phyloP scores from a whole-genome alignment of 92 coral and sea anemone genomes.

The Epizoanthus rinbou region DNA sequence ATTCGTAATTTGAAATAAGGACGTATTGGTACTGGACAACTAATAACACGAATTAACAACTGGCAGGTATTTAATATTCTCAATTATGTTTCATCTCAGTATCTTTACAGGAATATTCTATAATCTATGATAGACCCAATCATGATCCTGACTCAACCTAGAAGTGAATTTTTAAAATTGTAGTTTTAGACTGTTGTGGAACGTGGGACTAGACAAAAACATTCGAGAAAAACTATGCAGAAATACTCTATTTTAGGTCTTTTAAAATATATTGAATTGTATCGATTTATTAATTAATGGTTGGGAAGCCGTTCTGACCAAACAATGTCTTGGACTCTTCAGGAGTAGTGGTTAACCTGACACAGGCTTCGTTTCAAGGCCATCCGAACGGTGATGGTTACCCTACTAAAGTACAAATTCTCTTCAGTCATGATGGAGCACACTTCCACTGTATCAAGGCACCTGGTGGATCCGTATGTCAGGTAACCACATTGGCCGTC shows the following conservation, averaged over 20 bases:
- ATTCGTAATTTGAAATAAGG: too few species aligned
- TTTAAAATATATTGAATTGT: not conserved
- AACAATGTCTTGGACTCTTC: not conserved
- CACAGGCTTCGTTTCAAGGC: not conserved
- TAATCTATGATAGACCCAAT: too few species aligned
- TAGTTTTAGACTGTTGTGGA: too few species aligned
- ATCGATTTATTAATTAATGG: not conserved
- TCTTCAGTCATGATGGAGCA: not conserved
- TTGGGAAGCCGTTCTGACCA: not conserved
- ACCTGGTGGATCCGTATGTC: not conserved
- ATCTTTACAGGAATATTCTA: too few species aligned
- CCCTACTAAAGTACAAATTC: not conserved
- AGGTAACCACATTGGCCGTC: not conserved
- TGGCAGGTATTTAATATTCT: too few species aligned
- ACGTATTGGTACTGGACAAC: too few species aligned
- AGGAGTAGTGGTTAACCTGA: not conserved
- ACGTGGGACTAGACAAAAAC: too few species aligned
- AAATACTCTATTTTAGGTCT: not conserved
- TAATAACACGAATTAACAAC: too few species aligned
- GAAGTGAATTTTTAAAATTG: too few species aligned
- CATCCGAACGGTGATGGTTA: slow-evolving; percentile 10
- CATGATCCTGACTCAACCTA: too few species aligned
- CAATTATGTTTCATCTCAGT: too few species aligned
- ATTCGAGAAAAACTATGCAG: too few species aligned
- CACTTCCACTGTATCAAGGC: slow-evolving; percentile 1